Conservation (phyloP, 2,113 vertebrate species). For the Hemiprocne comata region DNA sequence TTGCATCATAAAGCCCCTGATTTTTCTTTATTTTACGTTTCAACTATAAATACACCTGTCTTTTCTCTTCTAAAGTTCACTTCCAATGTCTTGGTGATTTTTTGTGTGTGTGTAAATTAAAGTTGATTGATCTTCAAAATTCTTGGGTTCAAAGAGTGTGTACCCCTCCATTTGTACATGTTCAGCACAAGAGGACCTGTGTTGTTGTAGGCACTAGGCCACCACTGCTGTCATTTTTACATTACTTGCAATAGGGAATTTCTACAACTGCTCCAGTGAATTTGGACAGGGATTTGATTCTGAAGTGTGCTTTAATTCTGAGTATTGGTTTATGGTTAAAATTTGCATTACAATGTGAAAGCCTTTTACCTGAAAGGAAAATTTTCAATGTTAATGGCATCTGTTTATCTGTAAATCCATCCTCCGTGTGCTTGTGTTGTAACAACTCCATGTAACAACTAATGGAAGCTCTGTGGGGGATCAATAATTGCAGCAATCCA, state of each 20-base stretch:
- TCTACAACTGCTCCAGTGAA: neutral
- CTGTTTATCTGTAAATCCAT: conserved; percentile 14
- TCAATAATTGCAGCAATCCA: neutral
- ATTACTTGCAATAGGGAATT: neutral
- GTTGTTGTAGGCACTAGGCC: neutral
- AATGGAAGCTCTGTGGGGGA: neutral
- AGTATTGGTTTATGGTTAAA: neutral
- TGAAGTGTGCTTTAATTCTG: neutral
- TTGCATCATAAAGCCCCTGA: neutral
- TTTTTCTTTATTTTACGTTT: neutral
- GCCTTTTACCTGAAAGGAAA: neutral
- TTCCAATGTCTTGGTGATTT: neutral
- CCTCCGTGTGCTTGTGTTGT: neutral
- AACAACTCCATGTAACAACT: neutral
- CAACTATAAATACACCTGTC: fast-evolving
- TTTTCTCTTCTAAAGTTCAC: neutral
- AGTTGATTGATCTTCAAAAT: neutral
- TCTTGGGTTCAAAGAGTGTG: neutral
- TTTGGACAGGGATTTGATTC: neutral
- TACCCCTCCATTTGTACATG: fast-evolving
- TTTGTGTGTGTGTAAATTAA: neutral
- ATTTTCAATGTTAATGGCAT: neutral
- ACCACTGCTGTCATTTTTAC: neutral
- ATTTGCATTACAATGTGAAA: neutral
- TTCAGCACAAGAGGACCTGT: neutral